Evolutionary conservation across 2,113 vertebrate species (phyloP).

Genomic region (Sigmodon hispidus): DNA sequence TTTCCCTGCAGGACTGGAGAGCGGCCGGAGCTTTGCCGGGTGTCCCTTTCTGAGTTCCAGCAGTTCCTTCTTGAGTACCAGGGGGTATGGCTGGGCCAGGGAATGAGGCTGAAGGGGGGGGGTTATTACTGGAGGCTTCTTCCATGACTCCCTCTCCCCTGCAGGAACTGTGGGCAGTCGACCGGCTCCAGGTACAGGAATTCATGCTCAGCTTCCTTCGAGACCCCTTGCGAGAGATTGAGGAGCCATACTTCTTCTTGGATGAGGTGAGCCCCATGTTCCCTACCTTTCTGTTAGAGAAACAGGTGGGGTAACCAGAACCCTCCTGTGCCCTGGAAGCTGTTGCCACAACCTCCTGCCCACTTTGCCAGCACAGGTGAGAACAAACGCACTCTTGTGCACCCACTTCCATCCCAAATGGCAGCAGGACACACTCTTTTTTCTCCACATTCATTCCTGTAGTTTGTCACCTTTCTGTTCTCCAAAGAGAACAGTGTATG

Average conservation of each 20-base stretch:
- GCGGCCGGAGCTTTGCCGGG: slow-evolving; percentile 89
- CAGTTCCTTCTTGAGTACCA: slow-evolving; percentile 94
- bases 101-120: not conserved
- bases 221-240: slow-evolving; percentile 97
- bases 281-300: not conserved
- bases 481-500: slow-evolving; percentile 98
- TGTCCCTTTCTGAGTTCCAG: slow-evolving; percentile 93
- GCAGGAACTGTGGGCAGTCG: slow-evolving; percentile 95
- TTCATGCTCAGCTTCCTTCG: slow-evolving; percentile 96
- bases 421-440: slow-evolving; percentile 13
- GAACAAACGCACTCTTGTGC: not conserved
- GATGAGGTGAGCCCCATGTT: slow-evolving; percentile 89
- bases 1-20: slow-evolving; percentile 88
- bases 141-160: not conserved
- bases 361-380: fast-evolving
- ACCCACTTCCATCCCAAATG: not conserved
- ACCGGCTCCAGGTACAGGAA: slow-evolving; percentile 92
- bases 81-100: slow-evolving; percentile 86
- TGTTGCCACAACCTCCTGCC: too few relatives aligned
- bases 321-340: not conserved
- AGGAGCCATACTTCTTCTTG: slow-evolving; percentile 94
- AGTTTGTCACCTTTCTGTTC: slow-evolving; percentile 98
- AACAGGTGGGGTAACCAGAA: not conserved
- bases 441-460: slow-evolving; percentile 73
- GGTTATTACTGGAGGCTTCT: not conserved